Evolutionary conservation across 2,888 invertebrate species (phyloP), one percentile per base, ranked within the genome.

Genomic region (Nasonia oneida): DNA sequence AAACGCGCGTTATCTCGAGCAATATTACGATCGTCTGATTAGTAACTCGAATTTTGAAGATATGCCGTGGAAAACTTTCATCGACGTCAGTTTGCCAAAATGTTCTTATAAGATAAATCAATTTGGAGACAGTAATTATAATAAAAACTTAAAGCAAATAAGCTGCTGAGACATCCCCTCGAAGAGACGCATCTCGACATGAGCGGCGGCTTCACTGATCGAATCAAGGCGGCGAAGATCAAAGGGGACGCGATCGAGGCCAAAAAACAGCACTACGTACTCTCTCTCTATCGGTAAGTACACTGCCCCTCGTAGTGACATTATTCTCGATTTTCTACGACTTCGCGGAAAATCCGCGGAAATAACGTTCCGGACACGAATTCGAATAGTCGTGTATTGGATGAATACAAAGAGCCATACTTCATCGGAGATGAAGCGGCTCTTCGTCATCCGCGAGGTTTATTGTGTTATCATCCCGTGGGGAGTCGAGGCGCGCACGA

Each of bases 371-470:
- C 23, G 23, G 23, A n/a, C 8, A 57, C 18, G 8, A n/a, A 10
- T 18, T 64, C n/a, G 57, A 10, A n/a, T 10, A 6, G 37, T 47
- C 23, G 47, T 12, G 47, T 37, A 18, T 18, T 10, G 14, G 23
- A 39, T 23, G 64, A 37, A 39, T 4, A 42, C 79, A 39, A 29
- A 18, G 50, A 14, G n/a, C 15, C 4, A 23, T 23, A 15, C 14
- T 18, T 14, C 4, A 14, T 14, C 15, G 64, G 37, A 71, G 33
- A 53, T 67, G 53, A 79, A 18, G 50, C 6, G 18, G 67, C 18
- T 67, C n/a, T 70, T 79, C 70, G 70, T 79, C 79, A 70, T 70
- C 50, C 23, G 67, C 47, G 37, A 10, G 14, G 76, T 53, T 50
- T 53, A 47, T 47, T 47, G 15, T n/a, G n/a, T 53, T 57, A 76